Base-by-base conservation (phyloP, 2,888 invertebrate species). In the Parapristionchus giblindavisi region DNA sequence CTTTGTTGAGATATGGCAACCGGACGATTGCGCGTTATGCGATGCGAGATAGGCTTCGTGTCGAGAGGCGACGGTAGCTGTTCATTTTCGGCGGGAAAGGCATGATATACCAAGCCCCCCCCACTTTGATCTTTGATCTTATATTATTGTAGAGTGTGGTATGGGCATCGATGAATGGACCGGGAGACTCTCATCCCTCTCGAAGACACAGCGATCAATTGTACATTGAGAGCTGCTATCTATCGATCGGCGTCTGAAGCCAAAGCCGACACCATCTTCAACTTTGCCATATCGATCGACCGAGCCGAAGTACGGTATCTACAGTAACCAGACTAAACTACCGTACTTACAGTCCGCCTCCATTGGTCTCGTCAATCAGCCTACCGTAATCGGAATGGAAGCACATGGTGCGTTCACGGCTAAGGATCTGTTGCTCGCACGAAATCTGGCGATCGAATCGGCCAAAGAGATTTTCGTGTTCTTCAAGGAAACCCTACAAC, bases 121-220 rank as follows among this genome's bases (percentile, higher is more conserved):
- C 48, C 38, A n/a, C n/a, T n/a, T n/a, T n/a, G n/a, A n/a, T n/a
- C n/a, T n/a, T n/a, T 32, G 48, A 66, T 14, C 0, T 14, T 34
- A n/a, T n/a, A 11, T n/a, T 29, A 52, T 52, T 68, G 11, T 38
- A 70, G 70, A 70, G 54, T 52, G 70, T 70, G 21, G 70, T 70
- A 54, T 70, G 70, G 70, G 70, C 70, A 6, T 52, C 70, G 27
- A 54, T 70, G 34, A 70, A 70, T 21, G 70, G 70, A 1, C 70
- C 70, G 52, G 54, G 70, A 29, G 70, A 70, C 48, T 54, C 54
- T 4, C 56, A 52, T 36, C 56, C 70, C 54, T 36, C 52, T 11
- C 24, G 43, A n/a, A 70, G 56, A 70, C 40, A 38, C 24, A 40
- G 70, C 4, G 70, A 70, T 54, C 6, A 54, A 21, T 27, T 70